Conservation (phyloP, 2,113 vertebrate species). For the Lichenostomus cassidix region DNA sequence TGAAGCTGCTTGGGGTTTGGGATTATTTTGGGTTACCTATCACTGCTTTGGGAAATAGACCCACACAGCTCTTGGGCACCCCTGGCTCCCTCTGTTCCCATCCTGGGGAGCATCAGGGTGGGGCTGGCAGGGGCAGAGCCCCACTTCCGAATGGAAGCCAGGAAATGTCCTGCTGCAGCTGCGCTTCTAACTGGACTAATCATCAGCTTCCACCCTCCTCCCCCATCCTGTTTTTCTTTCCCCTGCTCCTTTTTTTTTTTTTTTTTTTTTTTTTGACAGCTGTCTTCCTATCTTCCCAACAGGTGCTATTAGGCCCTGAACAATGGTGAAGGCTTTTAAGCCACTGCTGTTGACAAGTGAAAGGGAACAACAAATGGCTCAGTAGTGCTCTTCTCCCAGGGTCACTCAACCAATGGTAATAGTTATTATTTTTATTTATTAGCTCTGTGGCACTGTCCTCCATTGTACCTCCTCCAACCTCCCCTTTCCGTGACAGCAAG, state of each 20-base stretch:
- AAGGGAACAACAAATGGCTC: slow-evolving; percentile 89
- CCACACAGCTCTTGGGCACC: too few species aligned
- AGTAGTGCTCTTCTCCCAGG: slow-evolving; percentile 73
- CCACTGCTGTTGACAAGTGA: slow-evolving; percentile 89
- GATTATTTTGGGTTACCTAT: not conserved
- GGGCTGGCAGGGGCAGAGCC: not conserved
- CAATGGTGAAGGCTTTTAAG: slow-evolving; percentile 90
- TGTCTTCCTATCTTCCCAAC: slow-evolving; percentile 87
- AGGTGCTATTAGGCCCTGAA: slow-evolving; percentile 86
- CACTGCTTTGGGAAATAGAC: not conserved
- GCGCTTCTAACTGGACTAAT: slow-evolving; percentile 30
- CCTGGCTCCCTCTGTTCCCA: not conserved
- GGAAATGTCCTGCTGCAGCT: not conserved
- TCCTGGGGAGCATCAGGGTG: rapidly evolving
- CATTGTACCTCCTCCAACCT: slow-evolving; percentile 41
- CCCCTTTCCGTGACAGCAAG: slow-evolving; percentile 76
- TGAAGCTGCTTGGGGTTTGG: not conserved
- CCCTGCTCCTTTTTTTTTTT: not conserved
- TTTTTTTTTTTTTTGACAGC: slow-evolving; percentile 70
- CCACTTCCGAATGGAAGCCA: not conserved
- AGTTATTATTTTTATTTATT: slow-evolving; percentile 93
- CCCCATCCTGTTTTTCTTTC: not conserved
- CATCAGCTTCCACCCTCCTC: not conserved
- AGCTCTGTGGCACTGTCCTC: slow-evolving; percentile 83
- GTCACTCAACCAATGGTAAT: slow-evolving; percentile 80